phyloP scores from a whole-genome alignment of 1,140 invertebrate species.

The Wasmannia auropunctata region DNA sequence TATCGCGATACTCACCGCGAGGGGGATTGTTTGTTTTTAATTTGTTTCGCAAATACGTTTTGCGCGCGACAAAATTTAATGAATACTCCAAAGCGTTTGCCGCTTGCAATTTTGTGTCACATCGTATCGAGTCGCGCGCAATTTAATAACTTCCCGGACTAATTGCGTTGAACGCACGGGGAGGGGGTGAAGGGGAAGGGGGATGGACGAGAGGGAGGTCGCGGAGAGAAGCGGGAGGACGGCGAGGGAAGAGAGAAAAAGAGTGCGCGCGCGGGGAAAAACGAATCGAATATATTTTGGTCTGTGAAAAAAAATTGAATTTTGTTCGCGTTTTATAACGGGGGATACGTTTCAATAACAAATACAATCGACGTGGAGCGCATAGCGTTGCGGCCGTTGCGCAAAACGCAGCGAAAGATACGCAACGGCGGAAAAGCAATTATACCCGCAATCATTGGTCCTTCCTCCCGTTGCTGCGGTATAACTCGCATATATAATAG shows the following conservation, averaged over 20 bases:
- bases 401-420: conserved; percentile 67
- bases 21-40: conserved; percentile 68
- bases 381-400: conserved; percentile 50
- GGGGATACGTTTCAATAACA: conserved; percentile 56
- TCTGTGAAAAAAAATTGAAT: conserved; percentile 51
- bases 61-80: conserved; percentile 51
- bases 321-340: conserved; percentile 48
- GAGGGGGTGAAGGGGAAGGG: background rate
- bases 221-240: background rate
- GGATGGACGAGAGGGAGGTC: background rate
- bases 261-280: conserved; percentile 31
- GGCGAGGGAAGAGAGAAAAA: conserved; percentile 1
- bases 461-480: background rate
- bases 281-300: conserved; percentile 54
- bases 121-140: conserved; percentile 57
- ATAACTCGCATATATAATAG: background rate
- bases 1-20: conserved; percentile 58
- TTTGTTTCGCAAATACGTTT: conserved; percentile 62
- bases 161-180: conserved; percentile 36
- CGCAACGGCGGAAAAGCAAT: conserved; percentile 52
- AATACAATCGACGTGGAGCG: conserved; percentile 51
- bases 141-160: conserved; percentile 59
- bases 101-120: conserved; percentile 60
- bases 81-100: conserved; percentile 60
- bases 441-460: conserved; percentile 65